Conservation (phyloP, 1,140 invertebrate genomes). For the Amyelois transitella region DNA sequence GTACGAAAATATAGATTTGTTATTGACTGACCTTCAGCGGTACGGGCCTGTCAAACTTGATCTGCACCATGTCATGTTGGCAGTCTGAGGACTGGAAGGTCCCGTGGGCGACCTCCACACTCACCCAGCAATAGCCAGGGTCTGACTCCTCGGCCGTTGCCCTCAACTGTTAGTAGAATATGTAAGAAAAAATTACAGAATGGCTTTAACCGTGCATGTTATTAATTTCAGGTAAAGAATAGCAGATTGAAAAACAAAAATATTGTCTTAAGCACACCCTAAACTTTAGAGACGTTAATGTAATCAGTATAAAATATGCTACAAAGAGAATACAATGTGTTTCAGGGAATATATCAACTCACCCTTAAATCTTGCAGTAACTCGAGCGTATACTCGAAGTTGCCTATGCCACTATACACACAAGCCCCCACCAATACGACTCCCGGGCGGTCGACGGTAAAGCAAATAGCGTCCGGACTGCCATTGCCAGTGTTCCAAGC, state of each 20-base stretch:
- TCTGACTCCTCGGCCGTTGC: conserved; percentile 37
- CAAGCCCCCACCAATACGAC: conserved; percentile 90
- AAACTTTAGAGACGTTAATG: too few relatives aligned
- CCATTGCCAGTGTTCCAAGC: conserved; percentile 98
- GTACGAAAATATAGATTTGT: too few relatives aligned
- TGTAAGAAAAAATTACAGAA: too few relatives aligned
- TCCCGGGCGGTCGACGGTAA: conserved; percentile 92
- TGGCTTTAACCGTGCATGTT: too few relatives aligned
- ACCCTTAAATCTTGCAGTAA: conserved; percentile 84
- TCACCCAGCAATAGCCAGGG: conserved; percentile 57
- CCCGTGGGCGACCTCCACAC: conserved; percentile 44
- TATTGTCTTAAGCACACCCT: too few relatives aligned
- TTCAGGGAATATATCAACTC: too few relatives aligned
- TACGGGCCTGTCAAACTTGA: conserved; percentile 93
- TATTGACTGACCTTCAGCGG: conserved; percentile 82
- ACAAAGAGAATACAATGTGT: too few relatives aligned
- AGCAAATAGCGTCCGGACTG: conserved; percentile 96
- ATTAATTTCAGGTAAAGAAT: too few relatives aligned
- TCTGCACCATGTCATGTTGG: conserved; percentile 85
- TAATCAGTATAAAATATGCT: too few relatives aligned
- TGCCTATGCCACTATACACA: conserved; percentile 91
- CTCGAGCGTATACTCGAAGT: conserved; percentile 94
- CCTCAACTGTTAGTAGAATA: conserved; percentile 24
- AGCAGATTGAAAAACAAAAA: too few relatives aligned
- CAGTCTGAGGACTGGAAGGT: conserved; percentile 41